A percentile compares a stretch with the other conserved stretches of the same genome.
phyloP scores from a whole-genome alignment of 35 echinoderm and acorn worm genomes.

The Lytechinus variegatus region DNA sequence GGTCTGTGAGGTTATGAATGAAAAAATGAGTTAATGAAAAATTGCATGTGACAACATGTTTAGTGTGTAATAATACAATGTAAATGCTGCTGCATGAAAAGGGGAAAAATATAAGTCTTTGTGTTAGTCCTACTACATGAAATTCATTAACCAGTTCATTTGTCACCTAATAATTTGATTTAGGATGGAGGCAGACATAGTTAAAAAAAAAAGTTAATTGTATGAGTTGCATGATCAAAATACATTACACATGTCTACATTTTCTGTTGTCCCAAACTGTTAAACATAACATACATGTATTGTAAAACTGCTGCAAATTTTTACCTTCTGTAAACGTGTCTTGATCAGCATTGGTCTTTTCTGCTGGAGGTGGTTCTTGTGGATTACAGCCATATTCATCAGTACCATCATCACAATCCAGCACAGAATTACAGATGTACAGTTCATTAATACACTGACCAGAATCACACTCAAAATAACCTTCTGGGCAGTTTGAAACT shows the following conservation, averaged over 20 bases:
- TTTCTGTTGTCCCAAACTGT: too few relatives aligned
- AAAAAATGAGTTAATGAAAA: conserved; percentile 28
- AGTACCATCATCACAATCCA: conserved; percentile 57
- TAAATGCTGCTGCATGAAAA: neutral
- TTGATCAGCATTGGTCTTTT: neutral
- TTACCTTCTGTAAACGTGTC: neutral
- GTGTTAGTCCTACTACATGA: too few relatives aligned
- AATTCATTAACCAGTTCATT: too few relatives aligned
- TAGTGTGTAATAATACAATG: neutral
- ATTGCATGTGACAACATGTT: neutral
- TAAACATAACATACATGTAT: too few relatives aligned
- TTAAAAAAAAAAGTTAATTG: too few relatives aligned
- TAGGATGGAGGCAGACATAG: too few relatives aligned
- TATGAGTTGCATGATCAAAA: too few relatives aligned
- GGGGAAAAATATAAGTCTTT: neutral
- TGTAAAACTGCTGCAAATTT: neutral
- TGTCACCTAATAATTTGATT: too few relatives aligned
- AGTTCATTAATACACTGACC: conserved; percentile 52
- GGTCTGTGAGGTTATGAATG: neutral
- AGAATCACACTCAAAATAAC: conserved; percentile 50
- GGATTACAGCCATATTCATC: conserved; percentile 45
- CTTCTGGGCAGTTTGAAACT: neutral
- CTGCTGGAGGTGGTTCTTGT: neutral
- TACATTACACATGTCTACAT: too few relatives aligned
- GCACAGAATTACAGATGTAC: conserved; percentile 55